These are phyloP conservation scores for Megastigmus dorsalis DNA, from an alignment of 2,888 invertebrate genomes.

Conservation along the genomic window DNA sequence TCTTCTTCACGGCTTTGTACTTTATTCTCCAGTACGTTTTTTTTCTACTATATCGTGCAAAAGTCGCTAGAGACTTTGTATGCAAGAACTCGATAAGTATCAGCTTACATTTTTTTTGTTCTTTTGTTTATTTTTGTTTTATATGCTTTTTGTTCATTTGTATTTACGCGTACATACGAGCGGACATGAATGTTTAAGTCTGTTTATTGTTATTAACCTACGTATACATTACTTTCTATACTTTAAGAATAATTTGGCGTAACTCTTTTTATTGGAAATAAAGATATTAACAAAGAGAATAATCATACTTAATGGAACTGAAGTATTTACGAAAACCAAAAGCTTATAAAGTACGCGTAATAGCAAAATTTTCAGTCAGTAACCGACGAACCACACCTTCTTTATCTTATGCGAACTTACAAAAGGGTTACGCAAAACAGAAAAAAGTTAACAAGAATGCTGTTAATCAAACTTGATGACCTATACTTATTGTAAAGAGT, in stretches of 20 bases:
- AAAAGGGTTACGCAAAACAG: not conserved
- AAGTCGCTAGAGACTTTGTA: constrained; percentile 7
- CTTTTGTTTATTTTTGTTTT: constrained; percentile 14
- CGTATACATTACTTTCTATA: constrained; percentile 29
- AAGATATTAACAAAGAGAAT: constrained; percentile 30
- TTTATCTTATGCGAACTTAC: not conserved
- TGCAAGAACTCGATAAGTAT: constrained; percentile 37
- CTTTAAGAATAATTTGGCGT: constrained; percentile 46
- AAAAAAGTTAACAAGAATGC: not conserved
- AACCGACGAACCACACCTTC: constrained; percentile 1
- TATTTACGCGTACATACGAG: constrained; percentile 40
- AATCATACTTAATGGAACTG: constrained; percentile 16
- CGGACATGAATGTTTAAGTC: constrained; percentile 26
- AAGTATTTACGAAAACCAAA: not conserved
- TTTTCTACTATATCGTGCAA: constrained; percentile 8
- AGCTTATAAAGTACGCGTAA: constrained; percentile 24
- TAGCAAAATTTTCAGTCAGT: constrained; percentile 48
- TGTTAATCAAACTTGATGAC: not conserved
- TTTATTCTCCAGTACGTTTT: constrained; percentile 37
- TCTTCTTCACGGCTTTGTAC: constrained; percentile 38
- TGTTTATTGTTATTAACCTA: constrained; percentile 34
- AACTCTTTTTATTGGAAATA: constrained; percentile 43
- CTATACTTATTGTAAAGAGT: not conserved
- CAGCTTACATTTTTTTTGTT: constrained; percentile 9
- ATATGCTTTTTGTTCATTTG: constrained; percentile 21